A percentile compares a stretch with the other conserved stretches of the same genome.
phyloP scores from a whole-genome alignment of 2,888 invertebrate genomes.

The Drosophila ochracea region DNA sequence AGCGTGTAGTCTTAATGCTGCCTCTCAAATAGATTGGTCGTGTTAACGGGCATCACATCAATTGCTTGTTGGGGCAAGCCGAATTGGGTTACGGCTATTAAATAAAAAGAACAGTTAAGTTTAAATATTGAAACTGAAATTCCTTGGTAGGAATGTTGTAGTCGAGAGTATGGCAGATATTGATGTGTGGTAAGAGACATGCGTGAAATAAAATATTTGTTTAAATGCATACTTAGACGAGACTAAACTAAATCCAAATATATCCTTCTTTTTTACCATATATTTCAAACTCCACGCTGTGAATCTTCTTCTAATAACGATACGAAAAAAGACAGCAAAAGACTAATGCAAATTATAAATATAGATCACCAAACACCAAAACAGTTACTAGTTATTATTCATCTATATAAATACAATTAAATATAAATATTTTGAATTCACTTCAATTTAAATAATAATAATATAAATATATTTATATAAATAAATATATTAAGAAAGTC shows the following conservation, averaged over 20 bases:
- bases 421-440: neutral
- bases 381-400: neutral
- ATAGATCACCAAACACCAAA: too few relatives aligned
- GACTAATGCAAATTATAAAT: too few relatives aligned
- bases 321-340: too few relatives aligned
- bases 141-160: neutral
- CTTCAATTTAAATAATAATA: neutral
- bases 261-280: too few relatives aligned
- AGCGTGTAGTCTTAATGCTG: constrained; percentile 46
- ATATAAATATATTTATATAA: neutral
- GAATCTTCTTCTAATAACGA: too few relatives aligned
- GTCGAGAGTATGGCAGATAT: neutral
- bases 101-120: constrained; percentile 36
- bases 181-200: neutral
- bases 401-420: neutral
- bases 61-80: constrained; percentile 5
- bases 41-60: constrained; percentile 30
- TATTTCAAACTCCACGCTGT: too few relatives aligned
- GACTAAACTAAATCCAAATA: too few relatives aligned
- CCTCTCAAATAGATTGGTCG: constrained; percentile 51
- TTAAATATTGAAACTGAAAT: constrained; percentile 14
- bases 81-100: constrained; percentile 24
- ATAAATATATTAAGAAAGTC: neutral
- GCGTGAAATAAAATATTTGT: too few relatives aligned
- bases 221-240: too few relatives aligned